Evolutionary conservation across 2,113 vertebrate species (phyloP).

Genomic region (Percina caprodes): DNA sequence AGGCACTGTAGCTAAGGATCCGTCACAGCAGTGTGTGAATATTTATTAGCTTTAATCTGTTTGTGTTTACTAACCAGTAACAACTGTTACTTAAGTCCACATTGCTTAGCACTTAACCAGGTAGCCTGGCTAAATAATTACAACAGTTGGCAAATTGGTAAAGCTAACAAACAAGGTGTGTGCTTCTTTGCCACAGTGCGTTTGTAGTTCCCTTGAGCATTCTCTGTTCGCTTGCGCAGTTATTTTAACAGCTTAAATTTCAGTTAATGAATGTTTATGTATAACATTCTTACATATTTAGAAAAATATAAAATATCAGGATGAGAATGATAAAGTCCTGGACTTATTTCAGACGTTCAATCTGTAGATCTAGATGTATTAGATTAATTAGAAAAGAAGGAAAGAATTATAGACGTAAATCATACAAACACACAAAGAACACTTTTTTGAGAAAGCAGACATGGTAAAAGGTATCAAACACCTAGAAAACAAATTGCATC

Average conservation of each 20-base stretch:
- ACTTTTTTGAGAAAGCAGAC: background rate
- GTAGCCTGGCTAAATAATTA: conserved; percentile 42
- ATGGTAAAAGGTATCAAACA: too few relatives aligned
- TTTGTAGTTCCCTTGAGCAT: conserved; percentile 10
- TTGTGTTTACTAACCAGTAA: conserved; percentile 25
- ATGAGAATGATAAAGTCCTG: background rate
- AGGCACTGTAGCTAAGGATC: background rate
- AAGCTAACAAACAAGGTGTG: conserved; percentile 14
- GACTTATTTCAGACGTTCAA: background rate
- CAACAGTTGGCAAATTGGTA: conserved; percentile 18
- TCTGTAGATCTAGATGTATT: background rate
- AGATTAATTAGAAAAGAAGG: too few relatives aligned
- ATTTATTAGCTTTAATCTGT: conserved; percentile 41
- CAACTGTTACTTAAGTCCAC: conserved; percentile 8
- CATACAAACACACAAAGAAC: background rate
- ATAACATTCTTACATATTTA: background rate
- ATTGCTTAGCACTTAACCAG: conserved; percentile 35
- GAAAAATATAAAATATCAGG: background rate
- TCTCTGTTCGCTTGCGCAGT: background rate
- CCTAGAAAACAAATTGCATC: too few relatives aligned
- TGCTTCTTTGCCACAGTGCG: background rate
- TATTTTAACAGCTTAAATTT: too few relatives aligned
- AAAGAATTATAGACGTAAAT: background rate
- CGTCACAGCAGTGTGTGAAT: conserved; percentile 18
- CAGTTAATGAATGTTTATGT: background rate